Evolutionary conservation across 92 coral and sea anemone species (phyloP).

Genomic region (Parazoanthus darwini): DNA sequence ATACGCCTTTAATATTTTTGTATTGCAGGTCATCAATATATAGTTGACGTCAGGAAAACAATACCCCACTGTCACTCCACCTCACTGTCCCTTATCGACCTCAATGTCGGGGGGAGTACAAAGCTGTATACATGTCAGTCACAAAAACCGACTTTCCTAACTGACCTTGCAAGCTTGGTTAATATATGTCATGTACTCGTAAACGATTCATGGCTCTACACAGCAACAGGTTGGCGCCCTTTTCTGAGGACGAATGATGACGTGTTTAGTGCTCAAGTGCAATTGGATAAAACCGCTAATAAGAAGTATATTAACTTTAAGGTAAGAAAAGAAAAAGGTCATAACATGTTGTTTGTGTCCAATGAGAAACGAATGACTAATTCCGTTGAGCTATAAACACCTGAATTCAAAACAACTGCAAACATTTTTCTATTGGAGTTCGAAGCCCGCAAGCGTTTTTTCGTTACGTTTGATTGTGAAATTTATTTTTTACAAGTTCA

Average conservation of each 20-base stretch:
- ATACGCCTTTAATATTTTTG: background rate
- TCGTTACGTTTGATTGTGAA: too few relatives aligned
- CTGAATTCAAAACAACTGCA: too few relatives aligned
- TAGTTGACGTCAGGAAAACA: background rate
- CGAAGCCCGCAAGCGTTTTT: too few relatives aligned
- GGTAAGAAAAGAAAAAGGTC: background rate
- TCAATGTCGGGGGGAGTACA: background rate
- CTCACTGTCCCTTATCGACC: background rate
- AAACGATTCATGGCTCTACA: slow-evolving; percentile 1
- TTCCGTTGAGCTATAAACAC: too few relatives aligned
- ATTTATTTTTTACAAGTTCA: too few relatives aligned
- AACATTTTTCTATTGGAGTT: too few relatives aligned
- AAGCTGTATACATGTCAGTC: background rate
- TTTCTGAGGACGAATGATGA: background rate
- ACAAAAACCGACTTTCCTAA: too few relatives aligned
- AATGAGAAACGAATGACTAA: too few relatives aligned
- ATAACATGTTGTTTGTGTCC: background rate
- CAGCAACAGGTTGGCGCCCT: background rate
- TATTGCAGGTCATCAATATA: background rate
- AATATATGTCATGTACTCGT: background rate
- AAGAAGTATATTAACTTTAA: background rate
- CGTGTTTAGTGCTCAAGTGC: background rate
- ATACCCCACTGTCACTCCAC: background rate
- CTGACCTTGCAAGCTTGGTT: background rate
- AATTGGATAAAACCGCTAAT: background rate